Conservation (phyloP, 2,888 invertebrate genomes). For the Polydrusus cervinus region DNA sequence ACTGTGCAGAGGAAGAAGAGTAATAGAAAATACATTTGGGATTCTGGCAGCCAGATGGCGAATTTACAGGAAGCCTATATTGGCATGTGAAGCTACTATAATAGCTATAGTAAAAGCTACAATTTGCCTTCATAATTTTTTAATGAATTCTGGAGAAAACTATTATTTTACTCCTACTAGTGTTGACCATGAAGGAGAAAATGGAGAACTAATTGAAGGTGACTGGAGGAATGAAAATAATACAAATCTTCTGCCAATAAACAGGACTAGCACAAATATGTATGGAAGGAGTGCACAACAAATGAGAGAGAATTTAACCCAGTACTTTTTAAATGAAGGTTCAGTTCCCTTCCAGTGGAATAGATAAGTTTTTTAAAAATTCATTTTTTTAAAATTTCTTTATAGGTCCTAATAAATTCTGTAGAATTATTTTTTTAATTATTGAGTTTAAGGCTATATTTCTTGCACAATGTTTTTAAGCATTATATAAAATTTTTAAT, state of each 20-base stretch:
- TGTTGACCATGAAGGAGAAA: constrained; percentile 34
- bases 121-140: constrained; percentile 44
- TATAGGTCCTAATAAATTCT: too few species aligned
- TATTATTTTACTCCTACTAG: constrained; percentile 26
- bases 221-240: constrained; percentile 43
- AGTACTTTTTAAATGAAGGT: constrained; percentile 25
- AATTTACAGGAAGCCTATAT: constrained; percentile 11
- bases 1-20: neutral
- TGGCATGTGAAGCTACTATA: constrained; percentile 28
- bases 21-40: constrained; percentile 1
- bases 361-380: too few species aligned
- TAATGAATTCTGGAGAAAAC: constrained; percentile 28
- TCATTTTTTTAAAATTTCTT: too few species aligned
- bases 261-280: constrained; percentile 41
- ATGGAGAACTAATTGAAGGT: constrained; percentile 43
- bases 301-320: constrained; percentile 37
- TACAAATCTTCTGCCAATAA: constrained; percentile 20
- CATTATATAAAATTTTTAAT: too few species aligned
- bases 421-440: too few species aligned
- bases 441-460: too few species aligned
- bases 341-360: constrained; percentile 7
- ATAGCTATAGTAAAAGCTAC: constrained; percentile 41
- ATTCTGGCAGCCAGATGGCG: constrained; percentile 2
- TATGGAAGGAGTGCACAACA: constrained; percentile 32
- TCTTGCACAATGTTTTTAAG: too few species aligned